Base-by-base conservation (phyloP, 2,113 vertebrate species). In the Pseudopipra pipra region DNA sequence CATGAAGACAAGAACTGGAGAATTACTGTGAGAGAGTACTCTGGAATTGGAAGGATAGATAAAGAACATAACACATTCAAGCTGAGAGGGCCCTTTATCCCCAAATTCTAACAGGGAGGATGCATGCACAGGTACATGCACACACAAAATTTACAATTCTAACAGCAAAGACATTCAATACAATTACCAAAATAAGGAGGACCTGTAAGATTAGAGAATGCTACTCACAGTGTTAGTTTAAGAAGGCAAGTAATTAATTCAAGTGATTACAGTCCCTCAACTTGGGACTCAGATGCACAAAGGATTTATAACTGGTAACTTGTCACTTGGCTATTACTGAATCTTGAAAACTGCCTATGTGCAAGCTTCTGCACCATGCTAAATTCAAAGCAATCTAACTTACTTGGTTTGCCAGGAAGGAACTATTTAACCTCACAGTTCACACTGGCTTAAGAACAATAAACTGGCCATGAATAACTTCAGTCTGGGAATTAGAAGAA, bases 401-500 rank as follows among this genome's bases (percentile, higher is more conserved):
- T 68, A 75, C 31, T 87, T 8, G 2, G 47, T 58, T 91, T 93
- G 59, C 73, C 63, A 59, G 24, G 35, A 83, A 93, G 41, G 51
- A 92, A 67, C 39, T 73, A 73, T 88, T 73, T 88, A 90, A 90
- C 46, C 63, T 95, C 75, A 83, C 14, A 28, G 74, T 24, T 83
- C 55, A 74, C 37, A 55, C 43, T 93, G 55, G 37, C 33, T 92
- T 70, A 90, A 80, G 63, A 86, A 93, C 65, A 90, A 93, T 80
- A 88, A 93, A 92, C 51, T 31, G 46, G 43, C 67, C 55, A 59
- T 39, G 43, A 95, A 73, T 90, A 93, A 80, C 88, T 92, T 94
- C 59, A 92, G 88, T 76, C 72, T 89, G 55, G 79, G 79, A 95
- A 95, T 93, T 63, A 86, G 43, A 94, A 88, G 79, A 96, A 95